Base-by-base conservation (phyloP, 2,113 vertebrate species). In the Carassius gibelio region DNA sequence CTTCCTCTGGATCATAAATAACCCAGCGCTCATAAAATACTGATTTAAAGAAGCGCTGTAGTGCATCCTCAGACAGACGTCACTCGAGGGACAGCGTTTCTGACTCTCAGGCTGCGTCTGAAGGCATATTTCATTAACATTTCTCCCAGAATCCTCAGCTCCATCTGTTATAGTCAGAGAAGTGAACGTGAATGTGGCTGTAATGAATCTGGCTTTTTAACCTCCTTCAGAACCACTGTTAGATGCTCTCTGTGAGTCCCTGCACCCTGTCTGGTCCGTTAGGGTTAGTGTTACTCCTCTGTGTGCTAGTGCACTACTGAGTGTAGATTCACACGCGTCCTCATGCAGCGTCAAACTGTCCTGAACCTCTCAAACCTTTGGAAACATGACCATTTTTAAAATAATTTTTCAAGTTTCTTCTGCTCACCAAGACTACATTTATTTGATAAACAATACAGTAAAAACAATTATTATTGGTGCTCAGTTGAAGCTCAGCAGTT, bases 1-100 rank as follows among this genome's bases (percentile, higher is more conserved):
- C 93, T 94, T 93, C 87, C 81, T 85, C 87, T 79, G 17, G 75
- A 75, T 88, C 86, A 90, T 94, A 93, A 94, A 94, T 94, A 93
- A 92, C 61, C 48, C 84, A 88, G 75, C 71, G 36, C 50, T 87
- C 79, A 84, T 93, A 89, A 91, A 92, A 88, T 23, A 88, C 90
- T 91, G 93, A 94, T 93, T 91, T 89, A 90, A 81, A 91, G 85
- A 89, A 83, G 90, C 42, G 87, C 85, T 17, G 68, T 74, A 34
- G 72, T 2, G 30, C 30, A 17, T 69, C 66, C 34, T 69, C 66
- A 4, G 30, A 66, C 26, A 34, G 26, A 36, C 34, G 66, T 19
- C 66, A 9, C 66, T 36, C 66, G 17, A 8, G 66, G 7, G 66
- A 69, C 30, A 36, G 66, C 3, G 3, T 30, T 15, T 68, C 23